phyloP scores from a whole-genome alignment of 2,113 vertebrate genomes.

The Alectura lathami region DNA sequence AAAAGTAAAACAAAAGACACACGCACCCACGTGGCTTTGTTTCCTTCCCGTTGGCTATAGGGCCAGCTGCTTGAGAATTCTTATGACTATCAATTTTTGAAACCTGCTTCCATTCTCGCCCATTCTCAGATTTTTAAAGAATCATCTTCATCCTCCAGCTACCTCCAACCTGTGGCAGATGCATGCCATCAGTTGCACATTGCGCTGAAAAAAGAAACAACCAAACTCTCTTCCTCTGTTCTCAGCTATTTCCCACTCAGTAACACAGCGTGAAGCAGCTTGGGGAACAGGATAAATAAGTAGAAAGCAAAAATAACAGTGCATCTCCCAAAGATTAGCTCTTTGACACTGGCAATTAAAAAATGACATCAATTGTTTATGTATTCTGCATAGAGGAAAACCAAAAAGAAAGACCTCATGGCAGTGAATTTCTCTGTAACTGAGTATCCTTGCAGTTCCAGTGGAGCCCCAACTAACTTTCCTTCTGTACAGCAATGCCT shows the following conservation, averaged over 20 bases:
- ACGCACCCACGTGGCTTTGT: not conserved
- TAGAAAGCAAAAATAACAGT: not conserved
- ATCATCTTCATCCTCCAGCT: not conserved
- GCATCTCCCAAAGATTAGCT: not conserved
- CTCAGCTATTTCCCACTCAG: conserved; percentile 12
- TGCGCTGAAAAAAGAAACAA: conserved; percentile 20
- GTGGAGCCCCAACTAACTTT: not conserved
- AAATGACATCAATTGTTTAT: not conserved
- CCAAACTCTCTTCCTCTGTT: conserved; percentile 28
- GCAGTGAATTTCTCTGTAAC: not conserved
- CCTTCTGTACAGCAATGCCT: not conserved
- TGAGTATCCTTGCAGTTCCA: not conserved
- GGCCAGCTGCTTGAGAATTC: not conserved
- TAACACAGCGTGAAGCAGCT: not conserved
- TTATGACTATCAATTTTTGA: not conserved
- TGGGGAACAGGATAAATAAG: conserved; percentile 2
- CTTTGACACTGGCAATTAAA: not conserved
- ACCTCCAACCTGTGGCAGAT: not conserved
- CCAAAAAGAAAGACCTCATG: not conserved
- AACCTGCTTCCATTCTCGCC: not conserved
- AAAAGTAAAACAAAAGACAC: not conserved
- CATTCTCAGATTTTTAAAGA: not conserved
- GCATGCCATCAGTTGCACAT: not conserved
- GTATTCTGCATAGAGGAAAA: not conserved
- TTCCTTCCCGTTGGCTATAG: not conserved